Evolutionary conservation across 2,113 vertebrate species (phyloP).

Genomic region (Microcebus tavaratra): DNA sequence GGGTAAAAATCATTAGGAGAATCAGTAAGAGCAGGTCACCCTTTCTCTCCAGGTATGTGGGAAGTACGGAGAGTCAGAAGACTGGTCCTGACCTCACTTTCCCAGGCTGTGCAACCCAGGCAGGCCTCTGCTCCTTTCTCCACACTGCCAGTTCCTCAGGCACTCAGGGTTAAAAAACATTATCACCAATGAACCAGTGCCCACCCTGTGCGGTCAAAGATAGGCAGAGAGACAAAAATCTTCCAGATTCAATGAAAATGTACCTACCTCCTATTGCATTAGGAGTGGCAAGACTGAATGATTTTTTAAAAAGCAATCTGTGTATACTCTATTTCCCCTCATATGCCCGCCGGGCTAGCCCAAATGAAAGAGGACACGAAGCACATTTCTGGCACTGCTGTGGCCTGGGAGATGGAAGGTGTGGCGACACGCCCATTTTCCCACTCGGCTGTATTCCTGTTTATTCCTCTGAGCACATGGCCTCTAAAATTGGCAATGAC

Average conservation of each 20-base stretch:
- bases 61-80: background rate
- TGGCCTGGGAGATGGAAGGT: background rate
- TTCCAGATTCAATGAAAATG: background rate
- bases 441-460: slow-evolving; percentile 39
- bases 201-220: background rate
- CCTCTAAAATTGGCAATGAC: slow-evolving; percentile 64
- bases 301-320: background rate
- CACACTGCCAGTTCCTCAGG: background rate
- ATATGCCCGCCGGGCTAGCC: background rate
- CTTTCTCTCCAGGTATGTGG: background rate
- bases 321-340: background rate
- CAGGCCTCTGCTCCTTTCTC: background rate
- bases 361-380: background rate
- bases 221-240: background rate
- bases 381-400: background rate
- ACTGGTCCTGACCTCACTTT: background rate
- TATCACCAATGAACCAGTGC: background rate
- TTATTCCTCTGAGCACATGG: slow-evolving; percentile 33
- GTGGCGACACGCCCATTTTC: background rate
- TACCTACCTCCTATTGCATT: background rate
- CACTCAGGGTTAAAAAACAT: background rate
- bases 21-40: background rate
- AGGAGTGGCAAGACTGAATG: background rate
- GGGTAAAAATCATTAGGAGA: background rate
- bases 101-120: background rate